Evolutionary conservation across 2,888 invertebrate genomes (phyloP).

Genomic region (Glaucopsyche alexis): DNA sequence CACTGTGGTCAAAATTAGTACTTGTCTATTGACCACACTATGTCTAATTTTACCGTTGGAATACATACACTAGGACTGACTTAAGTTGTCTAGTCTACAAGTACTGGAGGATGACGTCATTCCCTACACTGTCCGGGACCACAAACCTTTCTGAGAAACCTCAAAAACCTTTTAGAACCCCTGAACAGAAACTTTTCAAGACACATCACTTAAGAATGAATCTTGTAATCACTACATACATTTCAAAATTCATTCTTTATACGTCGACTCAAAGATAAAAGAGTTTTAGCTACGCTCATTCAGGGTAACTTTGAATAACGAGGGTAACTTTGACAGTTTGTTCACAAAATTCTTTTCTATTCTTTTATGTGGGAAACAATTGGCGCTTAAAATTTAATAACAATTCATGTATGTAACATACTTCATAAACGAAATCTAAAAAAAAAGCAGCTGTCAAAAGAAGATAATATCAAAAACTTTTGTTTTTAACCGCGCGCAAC

Average conservation of each 20-base stretch:
- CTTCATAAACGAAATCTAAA: no score
- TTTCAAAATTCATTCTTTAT: background rate
- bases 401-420: no score
- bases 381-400: no score
- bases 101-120: conserved; percentile 24
- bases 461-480: no score
- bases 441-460: no score
- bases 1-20: no score
- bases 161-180: background rate
- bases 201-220: background rate
- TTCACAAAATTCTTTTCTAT: no score
- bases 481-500: no score
- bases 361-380: no score
- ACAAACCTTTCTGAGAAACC: background rate
- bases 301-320: no score
- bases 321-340: no score
- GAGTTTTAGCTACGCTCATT: background rate
- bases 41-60: background rate
- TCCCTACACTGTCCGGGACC: background rate
- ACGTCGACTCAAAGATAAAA: conserved; percentile 1
- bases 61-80: conserved; percentile 15
- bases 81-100: conserved; percentile 15
- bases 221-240: background rate
- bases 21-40: background rate
- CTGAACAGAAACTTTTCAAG: background rate